A percentile compares a stretch with the other conserved stretches of the same genome.
Evolutionary conservation across 2,888 invertebrate species (phyloP).

Genomic region (Drosophila tripunctata): DNA sequence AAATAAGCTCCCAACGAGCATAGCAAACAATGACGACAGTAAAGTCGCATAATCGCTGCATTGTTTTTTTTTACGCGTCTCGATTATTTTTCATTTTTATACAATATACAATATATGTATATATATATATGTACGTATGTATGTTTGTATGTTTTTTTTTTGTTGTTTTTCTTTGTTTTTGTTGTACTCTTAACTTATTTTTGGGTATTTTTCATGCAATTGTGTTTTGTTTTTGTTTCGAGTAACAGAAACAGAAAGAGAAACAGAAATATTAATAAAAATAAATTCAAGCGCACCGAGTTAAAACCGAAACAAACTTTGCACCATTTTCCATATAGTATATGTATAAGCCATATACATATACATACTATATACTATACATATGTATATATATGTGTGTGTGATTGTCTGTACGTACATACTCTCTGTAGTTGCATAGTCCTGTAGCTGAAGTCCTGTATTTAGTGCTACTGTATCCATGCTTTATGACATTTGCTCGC

Average conservation of each 20-base stretch:
- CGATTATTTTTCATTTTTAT: slow-evolving; percentile 25
- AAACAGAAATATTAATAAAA: slow-evolving; percentile 48
- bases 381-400: slow-evolving; percentile 11
- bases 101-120: no score
- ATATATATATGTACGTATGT: no score
- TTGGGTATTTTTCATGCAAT: slow-evolving; percentile 5
- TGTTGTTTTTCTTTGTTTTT: slow-evolving; percentile 26
- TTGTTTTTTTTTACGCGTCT: slow-evolving; percentile 41
- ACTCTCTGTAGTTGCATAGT: slow-evolving; percentile 21
- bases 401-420: slow-evolving; percentile 12
- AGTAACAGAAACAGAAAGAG: slow-evolving; percentile 22
- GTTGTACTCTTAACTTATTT: slow-evolving; percentile 12
- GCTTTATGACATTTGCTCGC: slow-evolving; percentile 72
- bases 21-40: no score
- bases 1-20: no score
- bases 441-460: slow-evolving; percentile 46
- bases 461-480: slow-evolving; percentile 58
- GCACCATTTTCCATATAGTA: slow-evolving; percentile 67
- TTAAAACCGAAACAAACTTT: slow-evolving; percentile 83
- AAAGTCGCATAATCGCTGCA: slow-evolving; percentile 41
- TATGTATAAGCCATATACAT: slow-evolving; percentile 14
- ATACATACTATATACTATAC: slow-evolving; percentile 15
- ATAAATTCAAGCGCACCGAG: slow-evolving; percentile 81
- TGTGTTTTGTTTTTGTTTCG: slow-evolving; percentile 15
- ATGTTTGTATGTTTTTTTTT: slow-evolving; percentile 15